Evolutionary conservation across 2,797 vertebrate genomes (phyloP).

Genomic region (Synanceia verrucosa): DNA sequence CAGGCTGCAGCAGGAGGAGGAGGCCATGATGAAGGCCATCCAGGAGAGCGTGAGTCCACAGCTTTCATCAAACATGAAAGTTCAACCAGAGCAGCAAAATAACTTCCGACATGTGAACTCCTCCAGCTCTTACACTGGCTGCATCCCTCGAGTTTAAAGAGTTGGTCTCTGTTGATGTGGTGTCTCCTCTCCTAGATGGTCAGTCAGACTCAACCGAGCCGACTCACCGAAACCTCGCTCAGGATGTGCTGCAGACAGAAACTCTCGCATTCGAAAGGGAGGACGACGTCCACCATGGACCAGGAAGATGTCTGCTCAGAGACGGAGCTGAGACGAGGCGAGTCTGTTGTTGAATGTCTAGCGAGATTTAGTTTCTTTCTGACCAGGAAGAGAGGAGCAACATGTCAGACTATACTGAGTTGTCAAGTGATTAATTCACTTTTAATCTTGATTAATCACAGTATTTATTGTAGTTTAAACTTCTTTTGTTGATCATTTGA

Average conservation of each 20-base stretch:
- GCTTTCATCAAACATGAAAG: too few relatives aligned
- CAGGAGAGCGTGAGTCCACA: conserved; percentile 90
- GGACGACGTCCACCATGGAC: background rate
- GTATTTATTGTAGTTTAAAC: too few relatives aligned
- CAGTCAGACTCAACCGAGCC: conserved; percentile 30
- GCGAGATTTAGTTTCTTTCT: background rate
- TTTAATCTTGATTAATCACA: too few relatives aligned
- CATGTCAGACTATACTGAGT: too few relatives aligned
- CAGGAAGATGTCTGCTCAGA: background rate
- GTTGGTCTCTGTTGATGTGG: background rate
- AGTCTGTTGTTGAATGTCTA: background rate
- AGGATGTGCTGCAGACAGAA: conserved; percentile 50
- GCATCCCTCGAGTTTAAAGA: background rate
- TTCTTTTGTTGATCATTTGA: too few relatives aligned
- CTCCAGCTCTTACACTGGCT: too few relatives aligned
- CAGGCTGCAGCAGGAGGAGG: conserved; percentile 87
- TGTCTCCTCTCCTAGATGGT: conserved; percentile 38
- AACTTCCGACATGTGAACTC: too few relatives aligned
- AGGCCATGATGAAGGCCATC: conserved; percentile 89
- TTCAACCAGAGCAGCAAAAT: too few relatives aligned
- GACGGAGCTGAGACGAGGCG: conserved; percentile 10
- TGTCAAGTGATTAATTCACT: too few relatives aligned
- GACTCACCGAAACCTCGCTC: background rate
- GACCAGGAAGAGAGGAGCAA: background rate
- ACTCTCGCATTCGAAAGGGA: conserved; percentile 38